Conservation (phyloP, 2,797 vertebrate genomes). For the Propithecus perrieri region DNA sequence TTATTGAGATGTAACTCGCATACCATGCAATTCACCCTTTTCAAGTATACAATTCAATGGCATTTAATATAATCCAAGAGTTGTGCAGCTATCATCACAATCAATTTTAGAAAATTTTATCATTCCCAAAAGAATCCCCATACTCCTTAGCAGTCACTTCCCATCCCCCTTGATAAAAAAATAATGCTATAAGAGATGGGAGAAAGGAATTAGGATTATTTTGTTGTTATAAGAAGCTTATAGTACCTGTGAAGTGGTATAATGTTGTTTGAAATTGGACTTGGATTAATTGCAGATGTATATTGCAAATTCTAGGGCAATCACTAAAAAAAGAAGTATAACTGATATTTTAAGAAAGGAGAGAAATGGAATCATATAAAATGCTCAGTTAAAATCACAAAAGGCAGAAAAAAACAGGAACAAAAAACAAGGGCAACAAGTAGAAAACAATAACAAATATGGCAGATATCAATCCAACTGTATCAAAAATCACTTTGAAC, state of each 20-base stretch:
- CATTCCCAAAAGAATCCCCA: no score
- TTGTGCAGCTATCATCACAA: no score
- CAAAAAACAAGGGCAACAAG: background rate
- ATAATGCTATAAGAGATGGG: background rate
- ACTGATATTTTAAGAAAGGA: background rate
- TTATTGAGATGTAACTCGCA: background rate
- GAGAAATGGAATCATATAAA: background rate
- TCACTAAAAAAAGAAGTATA: background rate
- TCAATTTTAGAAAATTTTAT: no score
- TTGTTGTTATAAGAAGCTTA: background rate
- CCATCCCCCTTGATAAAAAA: no score
- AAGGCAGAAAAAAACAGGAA: background rate
- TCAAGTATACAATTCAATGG: background rate
- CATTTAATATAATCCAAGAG: no score
- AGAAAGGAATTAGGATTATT: background rate
- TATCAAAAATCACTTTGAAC: background rate
- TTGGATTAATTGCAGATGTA: background rate
- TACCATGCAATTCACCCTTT: background rate
- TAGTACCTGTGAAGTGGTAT: background rate
- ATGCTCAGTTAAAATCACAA: background rate
- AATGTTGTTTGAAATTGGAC: background rate
- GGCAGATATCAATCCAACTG: background rate
- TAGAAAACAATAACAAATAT: background rate
- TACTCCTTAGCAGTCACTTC: no score
- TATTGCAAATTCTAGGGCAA: background rate